These are phyloP conservation scores for Chanos chanos DNA, from an alignment of 2,797 vertebrate species.

Conservation along the genomic window DNA sequence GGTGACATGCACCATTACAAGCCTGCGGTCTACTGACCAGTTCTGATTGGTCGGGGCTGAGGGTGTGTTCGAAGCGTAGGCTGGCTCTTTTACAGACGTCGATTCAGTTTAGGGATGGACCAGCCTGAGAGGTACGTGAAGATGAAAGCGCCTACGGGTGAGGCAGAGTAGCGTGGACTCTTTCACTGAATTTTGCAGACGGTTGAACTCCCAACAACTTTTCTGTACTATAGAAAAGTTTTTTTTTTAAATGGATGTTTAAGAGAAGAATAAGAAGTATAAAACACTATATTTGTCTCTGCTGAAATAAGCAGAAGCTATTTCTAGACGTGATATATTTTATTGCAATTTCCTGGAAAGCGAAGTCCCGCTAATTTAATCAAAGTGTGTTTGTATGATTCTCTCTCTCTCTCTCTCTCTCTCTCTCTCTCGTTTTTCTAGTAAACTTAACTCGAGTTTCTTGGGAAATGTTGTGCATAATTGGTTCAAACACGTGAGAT, in stretches of 20 bases:
- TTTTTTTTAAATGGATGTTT: too few relatives aligned
- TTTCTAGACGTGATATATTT: slow-evolving; percentile 10
- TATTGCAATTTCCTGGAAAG: slow-evolving; percentile 37
- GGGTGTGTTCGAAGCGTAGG: slow-evolving; percentile 72
- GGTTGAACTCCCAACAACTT: too few relatives aligned
- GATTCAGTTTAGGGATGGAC: slow-evolving; percentile 66
- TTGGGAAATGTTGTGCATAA: not conserved
- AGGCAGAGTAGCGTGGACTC: too few relatives aligned
- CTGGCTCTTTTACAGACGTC: slow-evolving; percentile 62
- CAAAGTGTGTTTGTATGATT: not conserved
- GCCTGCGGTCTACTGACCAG: slow-evolving; percentile 56
- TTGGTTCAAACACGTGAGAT: not conserved
- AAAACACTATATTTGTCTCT: too few relatives aligned
- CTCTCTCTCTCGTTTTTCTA: too few relatives aligned
- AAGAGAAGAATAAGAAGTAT: too few relatives aligned
- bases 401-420: too few relatives aligned
- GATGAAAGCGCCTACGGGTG: slow-evolving; percentile 41
- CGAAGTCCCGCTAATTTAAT: slow-evolving; percentile 8
- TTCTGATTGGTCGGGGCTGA: slow-evolving; percentile 69
- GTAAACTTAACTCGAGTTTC: too few relatives aligned
- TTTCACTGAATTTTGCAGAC: too few relatives aligned
- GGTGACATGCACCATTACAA: slow-evolving; percentile 62
- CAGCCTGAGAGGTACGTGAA: slow-evolving; percentile 57
- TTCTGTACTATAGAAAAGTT: too few relatives aligned
- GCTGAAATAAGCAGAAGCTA: not conserved